Evolutionary conservation across 2,797 vertebrate species (phyloP), one percentile per base, ranked within the genome.

Genomic region (Graptemys geographica): DNA sequence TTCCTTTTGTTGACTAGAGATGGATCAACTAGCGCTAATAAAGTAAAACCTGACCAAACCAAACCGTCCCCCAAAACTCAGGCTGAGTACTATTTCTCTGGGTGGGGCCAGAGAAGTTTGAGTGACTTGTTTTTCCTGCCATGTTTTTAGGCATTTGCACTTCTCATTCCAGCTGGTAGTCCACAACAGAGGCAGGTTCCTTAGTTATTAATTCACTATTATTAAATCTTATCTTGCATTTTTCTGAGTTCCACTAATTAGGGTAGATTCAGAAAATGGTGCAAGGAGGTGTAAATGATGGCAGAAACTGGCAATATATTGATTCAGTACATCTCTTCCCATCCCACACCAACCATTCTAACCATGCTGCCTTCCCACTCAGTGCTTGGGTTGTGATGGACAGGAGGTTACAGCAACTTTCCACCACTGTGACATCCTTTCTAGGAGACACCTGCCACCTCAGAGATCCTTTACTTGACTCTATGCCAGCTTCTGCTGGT

Each of bases 91-190:
- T 55, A 23, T 55, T 55, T 55, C 53, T 51, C 51, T 51, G 51
- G 51, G 51, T 51, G 51, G 51, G 5, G 51, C 16, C 15, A 51
- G 51, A 51, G 51, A 74, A 76, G 81, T 87, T 56, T 87, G 69
- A 81, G 28, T 59, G 90, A 81, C 27, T 74, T 88, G 27, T 25
- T 94, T 91, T 92, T 95, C 52, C 59, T 86, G 62, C 52, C 11
- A 78, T 2, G 0, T 72, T 92, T 88, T 80, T 94, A 56, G n/a
- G 93, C 93, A 55, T 90, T 23, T 79, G 18, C 10, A 31, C 85
- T 91, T 90, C 76, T 33, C 80, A 59, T 8, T 90, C 90, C 55
- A 91, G 41, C 57, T 92, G 79, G 51, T 33, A 82, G 5, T 82
- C 44, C 57, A 13, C 41, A 91, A 80, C 56, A 83, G 79, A 88